These are phyloP conservation scores for Alethe castanea DNA, from an alignment of 2,113 vertebrate species.

Conservation along the genomic window DNA sequence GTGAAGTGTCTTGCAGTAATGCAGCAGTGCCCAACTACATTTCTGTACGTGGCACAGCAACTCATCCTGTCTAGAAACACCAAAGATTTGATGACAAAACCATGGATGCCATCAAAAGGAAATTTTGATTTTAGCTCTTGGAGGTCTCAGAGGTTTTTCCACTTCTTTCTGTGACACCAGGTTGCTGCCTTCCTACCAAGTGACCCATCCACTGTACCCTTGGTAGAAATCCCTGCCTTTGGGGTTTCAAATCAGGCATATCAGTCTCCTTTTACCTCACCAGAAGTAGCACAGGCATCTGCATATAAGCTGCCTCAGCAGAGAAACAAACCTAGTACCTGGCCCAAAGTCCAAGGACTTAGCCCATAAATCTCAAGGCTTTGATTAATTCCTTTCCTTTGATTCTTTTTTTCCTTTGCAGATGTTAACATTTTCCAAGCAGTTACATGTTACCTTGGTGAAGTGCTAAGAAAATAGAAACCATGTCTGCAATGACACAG, in stretches of 20 bases:
- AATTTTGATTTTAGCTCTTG: not conserved
- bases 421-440: slow-evolving; percentile 59
- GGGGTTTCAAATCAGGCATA: not conserved
- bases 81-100: not conserved
- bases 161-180: not conserved
- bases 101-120: not conserved
- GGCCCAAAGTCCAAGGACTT: slow-evolving; percentile 26
- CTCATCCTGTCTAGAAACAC: not conserved
- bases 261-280: not conserved
- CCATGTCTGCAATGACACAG: slow-evolving; percentile 15
- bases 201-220: not conserved
- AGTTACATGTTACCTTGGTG: slow-evolving; percentile 37
- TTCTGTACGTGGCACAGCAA: not conserved
- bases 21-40: not conserved
- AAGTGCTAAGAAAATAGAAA: slow-evolving; percentile 56
- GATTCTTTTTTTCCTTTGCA: not conserved
- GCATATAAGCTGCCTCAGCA: not conserved
- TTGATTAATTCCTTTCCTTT: slow-evolving; percentile 42
- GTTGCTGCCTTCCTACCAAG: not conserved
- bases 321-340: not conserved
- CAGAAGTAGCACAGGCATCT: not conserved
- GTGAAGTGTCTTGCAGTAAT: not conserved
- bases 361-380: slow-evolving; percentile 47
- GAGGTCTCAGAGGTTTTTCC: not conserved
- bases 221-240: not conserved